Conservation (phyloP, 2,797 vertebrate genomes). For the Choloepus didactylus region DNA sequence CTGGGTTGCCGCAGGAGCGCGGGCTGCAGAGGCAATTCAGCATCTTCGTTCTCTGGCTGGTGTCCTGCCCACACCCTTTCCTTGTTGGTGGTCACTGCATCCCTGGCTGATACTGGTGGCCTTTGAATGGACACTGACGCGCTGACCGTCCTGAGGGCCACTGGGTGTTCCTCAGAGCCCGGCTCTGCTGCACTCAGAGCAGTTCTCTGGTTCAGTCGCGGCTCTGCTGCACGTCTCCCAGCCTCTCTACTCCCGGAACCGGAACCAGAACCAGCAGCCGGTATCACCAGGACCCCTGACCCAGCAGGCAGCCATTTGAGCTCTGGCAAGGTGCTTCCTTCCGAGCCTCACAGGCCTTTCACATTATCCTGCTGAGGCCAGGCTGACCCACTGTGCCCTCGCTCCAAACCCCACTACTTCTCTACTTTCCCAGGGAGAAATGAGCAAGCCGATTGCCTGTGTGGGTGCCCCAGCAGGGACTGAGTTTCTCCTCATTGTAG, state of each 20-base stretch:
- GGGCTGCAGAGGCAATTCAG: background rate
- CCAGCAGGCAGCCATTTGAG: background rate
- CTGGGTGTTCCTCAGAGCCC: background rate
- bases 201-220: background rate
- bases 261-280: background rate
- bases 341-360: background rate
- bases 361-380: background rate
- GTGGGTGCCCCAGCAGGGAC: background rate
- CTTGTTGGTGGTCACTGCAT: background rate
- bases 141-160: background rate
- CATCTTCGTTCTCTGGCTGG: background rate
- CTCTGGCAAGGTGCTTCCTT: background rate
- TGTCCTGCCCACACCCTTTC: background rate
- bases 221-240: background rate
- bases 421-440: background rate
- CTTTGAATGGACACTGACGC: background rate
- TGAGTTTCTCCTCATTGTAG: background rate
- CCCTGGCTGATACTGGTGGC: background rate
- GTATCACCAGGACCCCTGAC: background rate
- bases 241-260: background rate
- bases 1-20: background rate
- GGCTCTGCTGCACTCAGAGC: background rate
- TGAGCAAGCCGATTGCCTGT: accelerated
- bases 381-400: background rate
- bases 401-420: too few relatives aligned